Evolutionary conservation across 2,888 invertebrate species (phyloP).

Genomic region (Serrognathus titanus): DNA sequence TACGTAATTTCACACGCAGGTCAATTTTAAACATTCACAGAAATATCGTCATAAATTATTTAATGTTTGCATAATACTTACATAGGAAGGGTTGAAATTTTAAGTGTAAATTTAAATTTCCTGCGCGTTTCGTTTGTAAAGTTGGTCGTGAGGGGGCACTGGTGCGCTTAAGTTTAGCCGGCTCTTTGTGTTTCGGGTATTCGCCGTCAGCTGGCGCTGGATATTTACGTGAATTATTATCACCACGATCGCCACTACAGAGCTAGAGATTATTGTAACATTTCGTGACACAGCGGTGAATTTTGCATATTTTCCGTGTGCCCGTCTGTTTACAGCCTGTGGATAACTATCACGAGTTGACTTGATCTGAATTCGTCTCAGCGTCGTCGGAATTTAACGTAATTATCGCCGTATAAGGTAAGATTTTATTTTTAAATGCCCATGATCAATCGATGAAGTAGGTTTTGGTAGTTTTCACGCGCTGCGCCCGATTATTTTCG

Average conservation of each 20-base stretch:
- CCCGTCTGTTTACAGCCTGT: no score
- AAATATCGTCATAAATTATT: no score
- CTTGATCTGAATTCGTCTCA: not conserved
- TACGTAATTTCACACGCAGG: no score
- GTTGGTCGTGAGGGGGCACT: no score
- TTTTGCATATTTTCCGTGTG: slow-evolving; percentile 9
- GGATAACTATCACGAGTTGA: no score
- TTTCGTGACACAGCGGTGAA: slow-evolving; percentile 9
- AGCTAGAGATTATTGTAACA: slow-evolving; percentile 8
- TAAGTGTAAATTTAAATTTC: no score
- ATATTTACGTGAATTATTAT: slow-evolving; percentile 17
- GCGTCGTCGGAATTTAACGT: slow-evolving; percentile 11
- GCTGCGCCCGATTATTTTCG: not conserved
- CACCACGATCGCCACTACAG: slow-evolving; percentile 16
- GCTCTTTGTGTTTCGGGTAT: no score
- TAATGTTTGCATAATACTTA: no score
- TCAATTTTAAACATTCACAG: no score
- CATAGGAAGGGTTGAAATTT: no score
- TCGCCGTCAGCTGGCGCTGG: slow-evolving; percentile 7
- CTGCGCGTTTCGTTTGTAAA: no score
- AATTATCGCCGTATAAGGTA: slow-evolving; percentile 20
- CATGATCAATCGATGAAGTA: slow-evolving; percentile 14
- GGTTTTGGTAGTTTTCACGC: slow-evolving; percentile 13
- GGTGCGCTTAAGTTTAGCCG: no score
- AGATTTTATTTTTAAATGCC: slow-evolving; percentile 19